phyloP scores from a whole-genome alignment of 2,113 vertebrate species.

The Zapus hudsonius region DNA sequence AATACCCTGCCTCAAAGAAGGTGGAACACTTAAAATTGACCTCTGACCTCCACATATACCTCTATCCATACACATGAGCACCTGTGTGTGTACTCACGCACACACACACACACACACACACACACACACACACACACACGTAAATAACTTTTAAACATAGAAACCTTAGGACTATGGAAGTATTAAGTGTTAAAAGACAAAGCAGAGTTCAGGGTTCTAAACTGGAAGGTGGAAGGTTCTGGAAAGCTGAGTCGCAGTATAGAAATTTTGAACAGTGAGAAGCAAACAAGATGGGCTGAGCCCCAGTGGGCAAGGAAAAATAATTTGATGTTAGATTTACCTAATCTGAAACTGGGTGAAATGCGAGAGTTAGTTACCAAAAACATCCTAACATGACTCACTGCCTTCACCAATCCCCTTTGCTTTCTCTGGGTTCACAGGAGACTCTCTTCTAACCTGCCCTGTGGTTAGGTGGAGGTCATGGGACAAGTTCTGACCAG shows the following conservation, averaged over 20 bases:
- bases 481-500: not conserved
- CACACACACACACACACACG: no score
- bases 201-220: not conserved
- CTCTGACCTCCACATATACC: no score
- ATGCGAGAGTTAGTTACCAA: not conserved
- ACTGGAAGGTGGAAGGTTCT: not conserved
- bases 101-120: no score
- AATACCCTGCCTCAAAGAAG: no score
- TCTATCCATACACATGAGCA: no score
- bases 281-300: no score
- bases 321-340: rapidly evolving
- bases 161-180: not conserved
- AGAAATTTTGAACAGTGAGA: not conserved
- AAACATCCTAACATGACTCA: no score
- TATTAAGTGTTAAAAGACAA: not conserved
- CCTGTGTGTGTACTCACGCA: no score
- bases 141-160: no score
- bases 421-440: no score
- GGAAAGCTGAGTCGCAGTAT: not conserved
- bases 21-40: no score
- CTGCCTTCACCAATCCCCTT: not conserved
- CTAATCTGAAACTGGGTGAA: not conserved
- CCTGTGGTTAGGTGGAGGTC: not conserved
- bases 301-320: not conserved
- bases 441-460: not conserved